Conservation (phyloP, 2,797 vertebrate genomes). For the Mustela erminea region DNA sequence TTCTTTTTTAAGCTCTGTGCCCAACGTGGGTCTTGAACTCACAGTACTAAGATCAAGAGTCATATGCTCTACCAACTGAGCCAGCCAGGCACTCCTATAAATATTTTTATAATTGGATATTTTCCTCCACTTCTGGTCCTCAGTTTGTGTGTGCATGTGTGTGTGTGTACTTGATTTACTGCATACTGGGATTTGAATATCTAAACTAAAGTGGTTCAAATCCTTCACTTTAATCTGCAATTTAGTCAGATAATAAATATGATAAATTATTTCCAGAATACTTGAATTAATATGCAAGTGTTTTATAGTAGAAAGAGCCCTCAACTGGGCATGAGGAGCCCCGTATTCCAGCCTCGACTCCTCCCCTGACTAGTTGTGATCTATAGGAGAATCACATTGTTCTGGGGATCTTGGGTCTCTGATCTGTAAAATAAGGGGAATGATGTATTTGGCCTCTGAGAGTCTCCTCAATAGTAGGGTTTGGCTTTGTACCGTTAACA, state of each 20-base stretch:
- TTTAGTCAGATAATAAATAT: neutral
- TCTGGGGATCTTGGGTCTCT: neutral
- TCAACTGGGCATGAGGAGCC: neutral
- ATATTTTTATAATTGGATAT: neutral
- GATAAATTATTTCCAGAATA: neutral
- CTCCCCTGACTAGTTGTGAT: neutral
- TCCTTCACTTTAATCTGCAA: neutral
- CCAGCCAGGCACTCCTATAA: neutral
- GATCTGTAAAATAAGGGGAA: neutral
- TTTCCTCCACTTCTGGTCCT: neutral
- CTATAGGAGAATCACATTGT: neutral
- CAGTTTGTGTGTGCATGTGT: neutral
- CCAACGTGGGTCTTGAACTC: neutral
- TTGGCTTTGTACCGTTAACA: neutral
- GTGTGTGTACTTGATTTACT: neutral
- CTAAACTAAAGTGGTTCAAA: neutral
- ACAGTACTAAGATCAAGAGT: neutral
- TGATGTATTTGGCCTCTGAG: neutral
- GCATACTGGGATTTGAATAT: neutral
- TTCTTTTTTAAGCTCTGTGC: neutral
- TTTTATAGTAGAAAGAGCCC: neutral
- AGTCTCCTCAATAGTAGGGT: neutral
- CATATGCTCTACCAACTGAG: neutral
- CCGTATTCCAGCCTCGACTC: neutral
- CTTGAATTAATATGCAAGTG: neutral